Evolutionary conservation across 2,888 invertebrate genomes (phyloP).

Genomic region (Acronicta aceris): DNA sequence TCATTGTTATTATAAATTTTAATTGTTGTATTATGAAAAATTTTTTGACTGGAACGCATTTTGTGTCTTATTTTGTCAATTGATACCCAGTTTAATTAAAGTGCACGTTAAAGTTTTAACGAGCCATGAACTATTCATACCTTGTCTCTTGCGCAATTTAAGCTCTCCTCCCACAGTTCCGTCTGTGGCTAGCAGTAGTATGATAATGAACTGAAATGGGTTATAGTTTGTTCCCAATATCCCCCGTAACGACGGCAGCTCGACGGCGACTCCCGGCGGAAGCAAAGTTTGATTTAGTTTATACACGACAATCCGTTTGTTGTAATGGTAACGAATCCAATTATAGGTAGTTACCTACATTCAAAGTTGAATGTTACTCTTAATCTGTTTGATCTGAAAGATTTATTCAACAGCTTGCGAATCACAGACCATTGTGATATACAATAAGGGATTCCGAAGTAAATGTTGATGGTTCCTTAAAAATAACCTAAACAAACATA

Average conservation of each 20-base stretch:
- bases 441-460: background rate
- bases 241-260: slow-evolving; percentile 67
- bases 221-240: slow-evolving; percentile 72
- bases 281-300: slow-evolving; percentile 86
- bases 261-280: slow-evolving; percentile 75
- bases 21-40: slow-evolving; percentile 34
- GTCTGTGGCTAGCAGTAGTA: slow-evolving; percentile 59
- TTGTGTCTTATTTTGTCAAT: slow-evolving; percentile 23
- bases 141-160: slow-evolving; percentile 56
- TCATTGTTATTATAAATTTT: slow-evolving; percentile 43
- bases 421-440: slow-evolving; percentile 26
- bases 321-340: slow-evolving; percentile 77
- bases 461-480: background rate
- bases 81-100: slow-evolving; percentile 21
- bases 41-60: slow-evolving; percentile 22
- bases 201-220: slow-evolving; percentile 74
- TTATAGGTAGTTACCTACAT: slow-evolving; percentile 63
- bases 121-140: slow-evolving; percentile 57
- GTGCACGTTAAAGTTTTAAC: slow-evolving; percentile 51
- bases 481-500: background rate
- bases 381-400: slow-evolving; percentile 51
- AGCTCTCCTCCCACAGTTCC: slow-evolving; percentile 53
- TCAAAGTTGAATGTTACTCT: slow-evolving; percentile 44
- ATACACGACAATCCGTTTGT: slow-evolving; percentile 81
- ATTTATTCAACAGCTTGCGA: slow-evolving; percentile 53